Conservation (phyloP, 2,113 vertebrate species). For the human (Homo sapiens) region DNA sequence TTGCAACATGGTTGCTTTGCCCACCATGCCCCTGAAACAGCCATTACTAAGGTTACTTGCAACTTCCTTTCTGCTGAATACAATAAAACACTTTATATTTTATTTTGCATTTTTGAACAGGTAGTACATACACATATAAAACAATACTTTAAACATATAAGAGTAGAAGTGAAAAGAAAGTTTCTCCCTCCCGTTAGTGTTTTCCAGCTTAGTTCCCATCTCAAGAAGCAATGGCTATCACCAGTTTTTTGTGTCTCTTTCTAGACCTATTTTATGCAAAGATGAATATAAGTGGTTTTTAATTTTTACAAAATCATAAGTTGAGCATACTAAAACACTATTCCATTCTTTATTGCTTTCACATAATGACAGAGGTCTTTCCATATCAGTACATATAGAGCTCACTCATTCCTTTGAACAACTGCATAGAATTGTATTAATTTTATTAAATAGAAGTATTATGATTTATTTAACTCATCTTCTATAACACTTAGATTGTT, state of each 20-base stretch:
- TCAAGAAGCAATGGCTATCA: not conserved
- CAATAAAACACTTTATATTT: slow-evolving; percentile 1
- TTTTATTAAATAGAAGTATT: not conserved
- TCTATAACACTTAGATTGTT: not conserved
- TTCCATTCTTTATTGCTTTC: not conserved
- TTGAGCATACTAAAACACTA: not conserved
- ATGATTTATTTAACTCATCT: slow-evolving; percentile 16
- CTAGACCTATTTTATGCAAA: slow-evolving; percentile 7
- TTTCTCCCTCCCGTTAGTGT: not conserved
- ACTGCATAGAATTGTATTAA: not conserved
- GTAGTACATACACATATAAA: not conserved
- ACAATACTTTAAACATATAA: slow-evolving; percentile 26
- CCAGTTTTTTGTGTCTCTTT: not conserved
- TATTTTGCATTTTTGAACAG: not conserved
- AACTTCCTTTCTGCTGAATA: not conserved
- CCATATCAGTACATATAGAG: not conserved
- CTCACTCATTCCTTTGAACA: not conserved
- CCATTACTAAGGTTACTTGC: not conserved
- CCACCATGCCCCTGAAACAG: not conserved
- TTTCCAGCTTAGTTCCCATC: slow-evolving; percentile 21
- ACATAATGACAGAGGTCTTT: slow-evolving; percentile 1
- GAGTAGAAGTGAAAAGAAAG: not conserved
- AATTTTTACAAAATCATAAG: not conserved
- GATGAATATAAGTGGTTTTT: not conserved
- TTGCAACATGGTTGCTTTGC: not conserved